A percentile compares a stretch with the other conserved stretches of the same genome.
Evolutionary conservation across 2,888 invertebrate genomes (phyloP).

Genomic region (Rhingia campestris): DNA sequence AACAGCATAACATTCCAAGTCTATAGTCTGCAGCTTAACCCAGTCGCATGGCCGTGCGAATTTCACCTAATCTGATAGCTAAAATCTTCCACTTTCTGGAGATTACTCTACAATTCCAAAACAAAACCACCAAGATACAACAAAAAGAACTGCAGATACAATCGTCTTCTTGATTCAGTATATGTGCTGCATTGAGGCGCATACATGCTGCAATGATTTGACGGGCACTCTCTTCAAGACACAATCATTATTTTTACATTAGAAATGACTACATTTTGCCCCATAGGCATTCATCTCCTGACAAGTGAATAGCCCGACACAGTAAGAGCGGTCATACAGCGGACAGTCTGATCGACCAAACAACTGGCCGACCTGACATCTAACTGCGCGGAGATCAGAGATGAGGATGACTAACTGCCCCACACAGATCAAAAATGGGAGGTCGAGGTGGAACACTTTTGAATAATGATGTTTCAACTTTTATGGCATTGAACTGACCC

Average conservation of each 20-base stretch:
- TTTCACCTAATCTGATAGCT: slow-evolving; percentile 57
- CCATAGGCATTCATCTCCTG: slow-evolving; percentile 66
- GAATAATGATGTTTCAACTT: slow-evolving; percentile 70
- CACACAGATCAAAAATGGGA: slow-evolving; percentile 52
- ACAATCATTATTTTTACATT: slow-evolving; percentile 73
- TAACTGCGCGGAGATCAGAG: not conserved
- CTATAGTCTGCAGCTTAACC: slow-evolving; percentile 45
- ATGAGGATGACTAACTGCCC: slow-evolving; percentile 32
- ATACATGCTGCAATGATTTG: slow-evolving; percentile 13
- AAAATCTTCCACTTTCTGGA: slow-evolving; percentile 57
- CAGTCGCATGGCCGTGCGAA: slow-evolving; percentile 38
- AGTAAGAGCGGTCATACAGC: slow-evolving; percentile 56
- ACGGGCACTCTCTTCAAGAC: slow-evolving; percentile 52
- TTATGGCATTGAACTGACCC: slow-evolving; percentile 66
- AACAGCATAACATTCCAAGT: slow-evolving; percentile 13
- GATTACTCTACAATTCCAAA: slow-evolving; percentile 53
- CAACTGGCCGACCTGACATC: slow-evolving; percentile 45
- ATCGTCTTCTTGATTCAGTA: slow-evolving; percentile 20
- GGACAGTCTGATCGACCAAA: slow-evolving; percentile 37
- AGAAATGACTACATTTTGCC: slow-evolving; percentile 68
- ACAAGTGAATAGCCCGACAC: slow-evolving; percentile 61
- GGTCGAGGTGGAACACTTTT: slow-evolving; percentile 66
- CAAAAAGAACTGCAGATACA: slow-evolving; percentile 14
- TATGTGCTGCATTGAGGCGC: slow-evolving; percentile 6
- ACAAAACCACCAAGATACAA: slow-evolving; percentile 10